Conservation (phyloP, 2,797 vertebrate genomes). For the Neomorphus geoffroyi region DNA sequence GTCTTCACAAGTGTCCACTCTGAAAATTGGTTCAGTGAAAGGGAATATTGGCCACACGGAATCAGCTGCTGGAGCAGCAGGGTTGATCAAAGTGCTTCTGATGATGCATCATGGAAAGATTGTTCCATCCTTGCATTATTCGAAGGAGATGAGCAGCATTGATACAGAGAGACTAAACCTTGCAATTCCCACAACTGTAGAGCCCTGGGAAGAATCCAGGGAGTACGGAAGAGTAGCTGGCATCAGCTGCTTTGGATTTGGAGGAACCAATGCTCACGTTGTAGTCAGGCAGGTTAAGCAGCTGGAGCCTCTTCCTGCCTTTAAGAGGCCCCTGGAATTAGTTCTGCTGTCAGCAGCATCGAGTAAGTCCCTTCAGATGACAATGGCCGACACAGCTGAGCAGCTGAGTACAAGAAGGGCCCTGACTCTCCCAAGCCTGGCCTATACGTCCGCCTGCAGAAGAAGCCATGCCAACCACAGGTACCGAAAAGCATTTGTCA, state of each 20-base stretch:
- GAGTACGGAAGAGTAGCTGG: constrained; percentile 80
- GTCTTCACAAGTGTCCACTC: constrained; percentile 49
- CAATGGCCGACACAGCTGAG: constrained; percentile 72
- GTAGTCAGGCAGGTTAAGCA: constrained; percentile 81
- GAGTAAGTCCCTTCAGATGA: constrained; percentile 75
- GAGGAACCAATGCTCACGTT: constrained; percentile 87
- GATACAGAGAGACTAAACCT: constrained; percentile 79
- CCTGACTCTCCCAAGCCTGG: constrained; percentile 76
- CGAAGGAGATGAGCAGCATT: constrained; percentile 77
- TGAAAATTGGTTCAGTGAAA: constrained; percentile 87
- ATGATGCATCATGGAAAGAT: constrained; percentile 89
- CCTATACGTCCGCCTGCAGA: constrained; percentile 86
- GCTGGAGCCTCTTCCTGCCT: neutral
- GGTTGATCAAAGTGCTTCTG: constrained; percentile 88
- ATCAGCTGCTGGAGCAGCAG: constrained; percentile 88
- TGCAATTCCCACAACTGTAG: constrained; percentile 73
- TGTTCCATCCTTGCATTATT: constrained; percentile 85
- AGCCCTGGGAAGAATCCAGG: constrained; percentile 79
- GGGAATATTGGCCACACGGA: constrained; percentile 90
- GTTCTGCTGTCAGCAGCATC: constrained; percentile 84
- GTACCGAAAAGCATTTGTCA: constrained; percentile 81
- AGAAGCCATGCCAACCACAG: constrained; percentile 83
- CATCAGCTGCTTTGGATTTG: constrained; percentile 91
- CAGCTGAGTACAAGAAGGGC: constrained; percentile 67
- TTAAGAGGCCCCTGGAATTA: constrained; percentile 66